Evolutionary conservation across 2,888 invertebrate genomes (phyloP), one percentile per base, ranked within the genome.

Genomic region (Heteromurus nitidus): DNA sequence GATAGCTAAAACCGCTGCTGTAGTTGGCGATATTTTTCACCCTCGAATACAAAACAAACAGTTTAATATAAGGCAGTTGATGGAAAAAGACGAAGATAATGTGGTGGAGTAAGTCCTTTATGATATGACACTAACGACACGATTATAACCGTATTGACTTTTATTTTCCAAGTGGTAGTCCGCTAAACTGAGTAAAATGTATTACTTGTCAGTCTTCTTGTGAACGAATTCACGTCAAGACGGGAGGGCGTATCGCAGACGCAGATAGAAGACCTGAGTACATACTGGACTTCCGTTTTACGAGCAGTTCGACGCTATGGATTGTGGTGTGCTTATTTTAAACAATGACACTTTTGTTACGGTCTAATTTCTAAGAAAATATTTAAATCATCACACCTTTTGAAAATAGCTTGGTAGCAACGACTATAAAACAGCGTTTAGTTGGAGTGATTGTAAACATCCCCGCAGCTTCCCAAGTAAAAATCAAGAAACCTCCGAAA

Each of bases 241-340:
- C 13, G 20, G 2, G n/a, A 13, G 24, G 55, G 20, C 9, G 3
- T n/a, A n/a, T n/a, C 26, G 20, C 24, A 9, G 11, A 44, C 58
- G 22, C 36, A 36, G 13, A 13, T 28, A 18, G 30, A 20, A 1
- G 9, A n/a, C 3, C 2, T 58, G 16, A 31, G n/a, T 1, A 22
- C 30, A 47, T 72, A 72, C 20, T 69, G 69, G 69, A 50, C 9
- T 1, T 50, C 42, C 13, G 11, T 69, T 13, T n/a, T 69, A 11
- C 30, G 55, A 26, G 44, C n/a, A 13, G 28, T 55, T 16, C 55
- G 53, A 53, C 13, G 55, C 22, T 16, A 28, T 13, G 36, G 36
- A 26, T 30, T 55, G 26, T 50, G 69, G 69, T 69, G 55, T 31
- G 13, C 24, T n/a, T 28, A 67, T n/a, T n/a, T 42, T 22, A 13